Conservation (phyloP, 2,113 vertebrate species). For the Saccopteryx leptura region DNA sequence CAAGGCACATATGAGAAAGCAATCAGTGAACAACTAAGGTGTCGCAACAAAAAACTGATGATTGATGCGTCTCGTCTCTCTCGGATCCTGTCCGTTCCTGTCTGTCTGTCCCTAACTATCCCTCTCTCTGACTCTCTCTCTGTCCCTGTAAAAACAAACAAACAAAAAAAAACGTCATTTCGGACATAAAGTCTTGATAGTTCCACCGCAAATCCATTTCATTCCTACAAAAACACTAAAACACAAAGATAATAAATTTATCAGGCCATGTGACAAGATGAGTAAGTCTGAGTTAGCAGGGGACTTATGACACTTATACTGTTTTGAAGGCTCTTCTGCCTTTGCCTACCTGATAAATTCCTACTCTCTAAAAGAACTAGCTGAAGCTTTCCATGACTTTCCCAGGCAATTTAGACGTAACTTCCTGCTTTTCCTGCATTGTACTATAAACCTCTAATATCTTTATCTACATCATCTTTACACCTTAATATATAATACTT, state of each 20-base stretch:
- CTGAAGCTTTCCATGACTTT: constrained; percentile 35
- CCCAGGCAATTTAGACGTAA: background rate
- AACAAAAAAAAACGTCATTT: background rate
- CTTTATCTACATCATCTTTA: background rate
- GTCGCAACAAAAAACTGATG: no score
- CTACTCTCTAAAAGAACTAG: constrained; percentile 26
- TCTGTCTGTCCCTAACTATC: no score
- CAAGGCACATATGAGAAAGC: no score
- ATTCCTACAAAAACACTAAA: constrained; percentile 33
- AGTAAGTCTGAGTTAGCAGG: constrained; percentile 41
- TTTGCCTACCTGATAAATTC: constrained; percentile 29
- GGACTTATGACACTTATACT: background rate
- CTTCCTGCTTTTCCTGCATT: background rate
- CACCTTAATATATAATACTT: background rate
- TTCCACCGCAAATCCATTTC: background rate
- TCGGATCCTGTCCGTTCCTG: no score
- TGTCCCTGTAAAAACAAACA: no score
- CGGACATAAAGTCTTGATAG: constrained; percentile 1
- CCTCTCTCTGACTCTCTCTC: no score
- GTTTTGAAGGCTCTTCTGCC: background rate
- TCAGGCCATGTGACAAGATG: background rate
- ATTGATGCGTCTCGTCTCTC: no score
- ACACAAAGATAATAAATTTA: constrained; percentile 39
- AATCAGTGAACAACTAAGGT: no score
- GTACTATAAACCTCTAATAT: background rate